Percentiles rank a stretch among this genome's conserved stretches.
Conservation (phyloP, 2,113 vertebrate genomes). For the Cacatua alba region DNA sequence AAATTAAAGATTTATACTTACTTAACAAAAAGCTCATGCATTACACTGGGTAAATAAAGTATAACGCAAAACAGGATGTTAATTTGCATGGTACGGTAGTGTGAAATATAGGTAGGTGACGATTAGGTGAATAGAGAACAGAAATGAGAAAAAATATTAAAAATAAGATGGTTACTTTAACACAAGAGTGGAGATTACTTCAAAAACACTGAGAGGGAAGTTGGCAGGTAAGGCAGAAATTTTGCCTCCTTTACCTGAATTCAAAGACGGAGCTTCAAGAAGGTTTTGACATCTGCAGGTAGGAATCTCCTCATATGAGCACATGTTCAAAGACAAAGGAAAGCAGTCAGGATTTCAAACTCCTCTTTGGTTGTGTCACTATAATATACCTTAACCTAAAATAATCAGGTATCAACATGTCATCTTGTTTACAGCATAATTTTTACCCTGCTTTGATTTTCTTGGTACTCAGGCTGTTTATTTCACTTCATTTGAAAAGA, state of each 20-base stretch:
- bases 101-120: background rate
- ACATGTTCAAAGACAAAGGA: background rate
- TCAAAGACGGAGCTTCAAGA: background rate
- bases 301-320: background rate
- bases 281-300: background rate
- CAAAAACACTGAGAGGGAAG: background rate
- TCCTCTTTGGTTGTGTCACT: background rate
- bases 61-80: background rate
- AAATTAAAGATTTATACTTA: background rate
- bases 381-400: background rate
- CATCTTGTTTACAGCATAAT: background rate
- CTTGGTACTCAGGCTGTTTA: background rate
- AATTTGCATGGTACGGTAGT: background rate
- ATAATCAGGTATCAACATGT: background rate
- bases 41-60: background rate
- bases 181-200: background rate
- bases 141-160: background rate
- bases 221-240: background rate
- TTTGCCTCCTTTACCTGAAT: background rate
- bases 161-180: background rate
- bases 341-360: background rate
- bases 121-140: background rate
- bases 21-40: background rate
- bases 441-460: background rate
- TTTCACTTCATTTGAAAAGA: background rate